phyloP scores from a whole-genome alignment of 2,888 invertebrate species.

The Dione vanillae region DNA sequence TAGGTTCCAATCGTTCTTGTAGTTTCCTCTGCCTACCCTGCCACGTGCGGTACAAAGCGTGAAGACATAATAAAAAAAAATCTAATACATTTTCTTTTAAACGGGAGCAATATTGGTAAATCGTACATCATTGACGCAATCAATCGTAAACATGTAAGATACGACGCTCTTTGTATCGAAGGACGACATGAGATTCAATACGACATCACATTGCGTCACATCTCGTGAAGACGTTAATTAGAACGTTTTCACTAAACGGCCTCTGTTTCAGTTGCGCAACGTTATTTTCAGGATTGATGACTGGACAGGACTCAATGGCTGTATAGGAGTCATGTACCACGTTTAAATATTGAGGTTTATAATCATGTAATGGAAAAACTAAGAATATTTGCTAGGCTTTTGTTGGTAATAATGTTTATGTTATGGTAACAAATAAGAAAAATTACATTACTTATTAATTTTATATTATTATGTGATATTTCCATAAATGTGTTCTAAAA shows the following conservation, averaged over 20 bases:
- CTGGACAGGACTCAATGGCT: slow-evolving; percentile 30
- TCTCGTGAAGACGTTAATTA: slow-evolving; percentile 55
- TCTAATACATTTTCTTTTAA: neutral
- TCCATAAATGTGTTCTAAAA: no score
- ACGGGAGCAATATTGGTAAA: neutral
- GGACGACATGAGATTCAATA: slow-evolving; percentile 5
- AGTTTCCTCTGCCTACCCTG: no score
- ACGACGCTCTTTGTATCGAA: neutral
- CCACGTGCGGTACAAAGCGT: no score
- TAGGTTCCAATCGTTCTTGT: no score
- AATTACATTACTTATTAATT: no score
- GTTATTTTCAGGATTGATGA: slow-evolving; percentile 25
- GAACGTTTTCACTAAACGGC: slow-evolving; percentile 48
- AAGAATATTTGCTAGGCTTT: neutral
- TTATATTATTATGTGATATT: no score
- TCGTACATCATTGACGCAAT: slow-evolving; percentile 12
- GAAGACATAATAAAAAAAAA: no score
- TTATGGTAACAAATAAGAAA: no score
- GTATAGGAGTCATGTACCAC: slow-evolving; percentile 16
- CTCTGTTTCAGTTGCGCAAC: slow-evolving; percentile 49
- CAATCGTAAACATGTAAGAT: slow-evolving; percentile 8
- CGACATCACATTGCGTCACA: slow-evolving; percentile 48
- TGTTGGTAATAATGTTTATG: no score
- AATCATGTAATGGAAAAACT: neutral
- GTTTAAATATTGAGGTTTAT: neutral